Evolutionary conservation across 2,797 vertebrate species (phyloP), one percentile per base, ranked within the genome.

Genomic region (Myotis daubentonii): DNA sequence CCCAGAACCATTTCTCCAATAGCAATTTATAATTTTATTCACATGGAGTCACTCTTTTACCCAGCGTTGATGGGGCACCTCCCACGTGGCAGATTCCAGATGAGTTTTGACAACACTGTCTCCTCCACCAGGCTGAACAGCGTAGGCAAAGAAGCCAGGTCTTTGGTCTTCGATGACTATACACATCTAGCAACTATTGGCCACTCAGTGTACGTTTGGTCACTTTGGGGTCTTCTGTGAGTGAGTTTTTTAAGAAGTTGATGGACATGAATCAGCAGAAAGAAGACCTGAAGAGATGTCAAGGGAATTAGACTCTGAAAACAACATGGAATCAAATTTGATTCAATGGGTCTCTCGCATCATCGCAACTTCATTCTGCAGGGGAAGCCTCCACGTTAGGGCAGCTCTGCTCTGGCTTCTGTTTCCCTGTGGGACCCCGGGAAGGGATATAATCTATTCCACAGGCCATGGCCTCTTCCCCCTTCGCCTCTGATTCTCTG

Each of bases 401-500:
- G 74, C 28, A 76, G 65, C 68, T 55, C 85, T 76, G 25, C 44
- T 95, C 81, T 94, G 22, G 28, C 92, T 91, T 60, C 72, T 89
- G 55, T 74, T 78, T 94, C 70, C 94, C 95, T 82, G 23, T 19
- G 76, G 96, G 80, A 94, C 30, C 41, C 55, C 28, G 79, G 47
- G 79, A 38, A 84, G 51, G 95, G 91, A 87, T 89, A 68, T 93
- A 93, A 97, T 97, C 94, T 95, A 72, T 96, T 96, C 90, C 41
- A 76, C 82, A 92, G 90, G 76, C 91, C 19, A 1, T 53, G 92
- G 75, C 90, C 88, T 87, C 85, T 87, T 80, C 89, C 75, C 55
- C 75, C 82, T 95, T 94, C 82, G 85, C 72, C 94, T 96, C 82
- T 87, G 92, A 87, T 96, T 96, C 93, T 97, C 94, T 84, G 88